Evolutionary conservation across 2,888 invertebrate genomes (phyloP), one percentile per base, ranked within the genome.

Genomic region (Neoitamus cyanurus): DNA sequence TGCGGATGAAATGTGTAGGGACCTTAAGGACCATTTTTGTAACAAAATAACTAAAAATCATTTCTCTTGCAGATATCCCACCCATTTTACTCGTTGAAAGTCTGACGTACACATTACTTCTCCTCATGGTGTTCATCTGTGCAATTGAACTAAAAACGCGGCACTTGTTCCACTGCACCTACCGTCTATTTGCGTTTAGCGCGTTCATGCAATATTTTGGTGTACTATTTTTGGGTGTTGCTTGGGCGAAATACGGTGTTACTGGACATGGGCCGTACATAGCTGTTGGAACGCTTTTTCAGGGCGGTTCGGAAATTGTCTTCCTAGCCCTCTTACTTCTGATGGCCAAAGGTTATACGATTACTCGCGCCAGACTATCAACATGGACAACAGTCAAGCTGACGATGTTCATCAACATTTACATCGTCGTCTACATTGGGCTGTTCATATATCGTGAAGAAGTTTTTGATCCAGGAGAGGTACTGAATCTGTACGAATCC

Each of bases 1-100:
- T 0, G 98, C 97, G 7, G 98, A 98, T 90, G 97, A 98, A 92
- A 97, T 98, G 92, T 97, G 98, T 97, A 93, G 95, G 96, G 93
- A 25, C 6, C 2, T 58, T 20, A 20, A 58, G 1, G 3, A 15
- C 0, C 2, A 9, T 6, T 20, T 58, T n/a, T 58, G 4, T 5
- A n/a, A 1, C 20, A 7, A 20, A 48, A 48, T 1, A 9, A 25
- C 4, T 25, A 2, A 7, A 1, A 58, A 85, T 70, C 86, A 86
- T 84, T 85, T 28, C 15, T 13, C 84, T 93, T 92, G 5, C 93
- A 98, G 98, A 97, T 90, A 97, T 98, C 84, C 92, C 98, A 0
- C 97, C 97, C 72, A 94, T 96, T 7, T 92, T 97, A 15, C 93
- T 97, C 88, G 93, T 94, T 0, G 97, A 96, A 89, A 93, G 94